Conservation (phyloP, 92 coral and sea anemone species). For the Montipora capitata region DNA sequence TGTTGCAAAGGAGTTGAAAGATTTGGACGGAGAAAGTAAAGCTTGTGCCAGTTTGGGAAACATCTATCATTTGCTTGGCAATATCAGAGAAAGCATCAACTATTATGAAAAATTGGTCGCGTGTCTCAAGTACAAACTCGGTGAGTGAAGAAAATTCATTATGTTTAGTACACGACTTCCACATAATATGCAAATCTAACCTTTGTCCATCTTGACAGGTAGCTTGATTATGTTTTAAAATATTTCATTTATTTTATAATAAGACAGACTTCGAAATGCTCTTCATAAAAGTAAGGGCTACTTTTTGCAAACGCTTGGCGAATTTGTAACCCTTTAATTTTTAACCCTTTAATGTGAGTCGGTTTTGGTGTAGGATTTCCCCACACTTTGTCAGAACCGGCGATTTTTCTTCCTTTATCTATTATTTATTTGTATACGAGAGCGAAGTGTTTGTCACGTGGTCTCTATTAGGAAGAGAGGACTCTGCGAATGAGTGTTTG, state of each 20-base stretch:
- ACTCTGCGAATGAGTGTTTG: too few species aligned
- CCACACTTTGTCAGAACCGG: too few species aligned
- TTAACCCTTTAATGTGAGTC: too few species aligned
- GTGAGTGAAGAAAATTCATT: constrained; percentile 61
- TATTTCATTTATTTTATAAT: constrained; percentile 14
- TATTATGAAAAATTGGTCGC: constrained; percentile 95
- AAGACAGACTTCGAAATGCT: not conserved
- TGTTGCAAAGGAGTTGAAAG: constrained; percentile 92
- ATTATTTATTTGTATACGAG: too few species aligned
- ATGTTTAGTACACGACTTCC: not conserved
- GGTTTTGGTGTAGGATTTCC: too few species aligned
- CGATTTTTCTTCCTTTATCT: too few species aligned
- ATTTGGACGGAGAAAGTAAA: constrained; percentile 94
- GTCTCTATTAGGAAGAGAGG: too few species aligned
- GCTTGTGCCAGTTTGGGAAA: constrained; percentile 97
- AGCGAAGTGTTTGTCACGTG: too few species aligned
- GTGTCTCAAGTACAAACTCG: constrained; percentile 92
- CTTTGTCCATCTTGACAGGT: constrained; percentile 18
- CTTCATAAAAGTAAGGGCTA: not conserved
- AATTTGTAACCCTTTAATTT: too few species aligned
- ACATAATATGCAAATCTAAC: constrained; percentile 27
- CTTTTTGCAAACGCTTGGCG: not conserved
- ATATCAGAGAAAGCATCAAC: constrained; percentile 93
- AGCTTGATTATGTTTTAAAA: not conserved
- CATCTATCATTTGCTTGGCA: constrained; percentile 91